A percentile compares a stretch with the other conserved stretches of the same genome.
These are phyloP conservation scores for Heliconius himera DNA, from an alignment of 1,140 invertebrate genomes.

Conservation along the genomic window DNA sequence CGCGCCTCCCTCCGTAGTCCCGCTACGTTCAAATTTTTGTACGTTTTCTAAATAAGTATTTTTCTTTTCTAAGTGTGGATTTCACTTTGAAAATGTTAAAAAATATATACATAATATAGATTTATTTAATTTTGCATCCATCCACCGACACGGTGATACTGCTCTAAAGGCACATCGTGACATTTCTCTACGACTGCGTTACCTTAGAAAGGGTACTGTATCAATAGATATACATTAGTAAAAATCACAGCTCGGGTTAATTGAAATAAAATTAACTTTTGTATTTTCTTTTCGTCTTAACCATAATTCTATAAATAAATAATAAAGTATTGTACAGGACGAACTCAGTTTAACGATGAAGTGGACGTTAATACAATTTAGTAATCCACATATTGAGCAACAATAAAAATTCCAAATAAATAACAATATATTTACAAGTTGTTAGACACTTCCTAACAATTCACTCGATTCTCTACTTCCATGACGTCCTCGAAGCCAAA, in stretches of 20 bases:
- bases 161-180: constrained; percentile 31
- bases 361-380: constrained; percentile 55
- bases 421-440: constrained; percentile 62
- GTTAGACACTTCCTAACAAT: constrained; percentile 39
- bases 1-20: too few relatives aligned
- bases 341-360: constrained; percentile 62
- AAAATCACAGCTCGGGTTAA: constrained; percentile 81
- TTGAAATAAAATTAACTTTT: constrained; percentile 76
- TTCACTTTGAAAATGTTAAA: too few relatives aligned
- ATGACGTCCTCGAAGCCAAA: constrained; percentile 60
- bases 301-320: constrained; percentile 77
- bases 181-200: constrained; percentile 27
- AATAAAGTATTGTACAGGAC: constrained; percentile 76
- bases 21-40: too few relatives aligned
- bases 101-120: not conserved
- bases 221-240: constrained; percentile 72
- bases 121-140: not conserved
- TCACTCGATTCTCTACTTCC: constrained; percentile 47
- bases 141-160: constrained; percentile 9
- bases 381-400: constrained; percentile 52
- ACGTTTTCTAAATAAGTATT: too few relatives aligned
- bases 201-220: constrained; percentile 51
- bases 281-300: constrained; percentile 72
- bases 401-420: constrained; percentile 54
- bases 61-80: too few relatives aligned